phyloP scores from a whole-genome alignment of 2,888 invertebrate species.

The Entomobrya multifasciata region DNA sequence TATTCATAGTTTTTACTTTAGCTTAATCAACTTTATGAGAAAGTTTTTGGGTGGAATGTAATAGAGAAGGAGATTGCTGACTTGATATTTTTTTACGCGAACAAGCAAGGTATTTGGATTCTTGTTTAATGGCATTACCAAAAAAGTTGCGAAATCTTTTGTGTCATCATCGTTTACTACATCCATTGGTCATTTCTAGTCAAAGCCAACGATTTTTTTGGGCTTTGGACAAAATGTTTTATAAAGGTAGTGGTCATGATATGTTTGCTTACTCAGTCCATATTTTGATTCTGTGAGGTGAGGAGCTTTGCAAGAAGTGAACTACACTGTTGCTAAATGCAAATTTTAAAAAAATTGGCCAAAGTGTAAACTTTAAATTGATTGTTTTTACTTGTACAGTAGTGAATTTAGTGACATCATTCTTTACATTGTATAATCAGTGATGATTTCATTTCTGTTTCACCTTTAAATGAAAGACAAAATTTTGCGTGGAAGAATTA shows the following conservation, averaged over 20 bases:
- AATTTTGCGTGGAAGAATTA: neutral
- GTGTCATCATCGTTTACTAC: constrained; percentile 56
- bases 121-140: constrained; percentile 46
- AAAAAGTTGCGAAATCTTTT: constrained; percentile 55
- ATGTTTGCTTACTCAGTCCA: constrained; percentile 43
- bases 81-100: neutral
- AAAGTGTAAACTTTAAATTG: no score
- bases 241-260: constrained; percentile 45
- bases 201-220: no score
- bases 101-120: neutral
- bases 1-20: neutral
- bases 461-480: neutral
- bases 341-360: neutral
- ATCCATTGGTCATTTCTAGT: constrained; percentile 6
- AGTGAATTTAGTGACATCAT: constrained; percentile 2
- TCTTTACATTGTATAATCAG: neutral
- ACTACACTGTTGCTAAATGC: neutral
- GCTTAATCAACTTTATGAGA: constrained; percentile 45
- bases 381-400: neutral
- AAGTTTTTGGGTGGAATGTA: neutral
- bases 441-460: constrained; percentile 49
- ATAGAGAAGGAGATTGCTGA: constrained; percentile 15
- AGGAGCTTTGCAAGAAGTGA: neutral
- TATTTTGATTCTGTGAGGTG: constrained; percentile 6
- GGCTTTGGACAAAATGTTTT: neutral